phyloP scores from a whole-genome alignment of 2,888 invertebrate species.

The Melieria omissa region DNA sequence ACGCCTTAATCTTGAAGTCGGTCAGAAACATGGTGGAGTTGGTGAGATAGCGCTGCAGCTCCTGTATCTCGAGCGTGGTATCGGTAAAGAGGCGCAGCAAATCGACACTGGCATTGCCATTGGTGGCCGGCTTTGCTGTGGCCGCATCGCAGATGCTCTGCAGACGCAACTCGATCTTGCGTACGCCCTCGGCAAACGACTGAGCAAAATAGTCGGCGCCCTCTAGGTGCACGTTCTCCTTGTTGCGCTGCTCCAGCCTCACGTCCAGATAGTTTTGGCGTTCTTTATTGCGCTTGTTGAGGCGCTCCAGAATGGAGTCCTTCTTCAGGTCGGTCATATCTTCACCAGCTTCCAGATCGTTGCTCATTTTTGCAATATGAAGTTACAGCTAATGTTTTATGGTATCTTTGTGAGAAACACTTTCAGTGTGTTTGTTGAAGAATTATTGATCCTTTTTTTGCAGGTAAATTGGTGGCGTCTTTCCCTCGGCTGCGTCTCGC shows the following conservation, averaged over 20 bases:
- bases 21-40: constrained; percentile 83
- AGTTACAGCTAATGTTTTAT: background rate
- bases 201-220: constrained; percentile 76
- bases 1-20: constrained; percentile 83
- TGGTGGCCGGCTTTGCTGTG: constrained; percentile 61
- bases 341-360: background rate
- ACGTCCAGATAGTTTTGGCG: constrained; percentile 63
- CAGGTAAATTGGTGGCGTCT: constrained; percentile 52
- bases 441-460: constrained; percentile 43
- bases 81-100: constrained; percentile 73
- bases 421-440: background rate
- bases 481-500: constrained; percentile 51
- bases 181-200: constrained; percentile 75
- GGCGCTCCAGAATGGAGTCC: constrained; percentile 60
- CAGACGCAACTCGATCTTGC: constrained; percentile 74
- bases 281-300: constrained; percentile 66
- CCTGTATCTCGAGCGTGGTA: constrained; percentile 78
- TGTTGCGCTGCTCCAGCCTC: constrained; percentile 60
- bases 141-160: constrained; percentile 62
- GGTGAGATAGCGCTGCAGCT: constrained; percentile 81
- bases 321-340: constrained; percentile 49
- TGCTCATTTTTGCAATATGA: constrained; percentile 11
- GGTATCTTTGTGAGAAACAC: background rate
- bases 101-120: constrained; percentile 56
- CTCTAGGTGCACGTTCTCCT: constrained; percentile 59